phyloP scores from a whole-genome alignment of 37 sponge, comb jelly and placozoan genomes.

The Tethya wilhelma region DNA sequence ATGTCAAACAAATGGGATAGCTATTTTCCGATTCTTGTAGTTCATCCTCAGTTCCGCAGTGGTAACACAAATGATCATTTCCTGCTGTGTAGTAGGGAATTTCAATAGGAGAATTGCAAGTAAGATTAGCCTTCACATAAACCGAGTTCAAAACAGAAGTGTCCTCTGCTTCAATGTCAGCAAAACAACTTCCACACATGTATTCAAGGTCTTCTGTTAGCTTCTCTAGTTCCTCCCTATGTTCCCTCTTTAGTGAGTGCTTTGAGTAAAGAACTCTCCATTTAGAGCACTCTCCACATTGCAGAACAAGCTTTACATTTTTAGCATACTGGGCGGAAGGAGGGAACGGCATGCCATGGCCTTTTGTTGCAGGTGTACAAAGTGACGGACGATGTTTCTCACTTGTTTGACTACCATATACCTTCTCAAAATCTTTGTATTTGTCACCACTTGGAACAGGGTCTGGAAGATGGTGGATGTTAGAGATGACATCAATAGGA shows the following conservation, averaged over 20 bases:
- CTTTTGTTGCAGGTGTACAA: background rate
- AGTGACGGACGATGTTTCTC: conserved; percentile 44
- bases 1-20: background rate
- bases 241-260: conserved; percentile 27
- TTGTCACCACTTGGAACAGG: conserved; percentile 32
- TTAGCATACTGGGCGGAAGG: conserved; percentile 58
- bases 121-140: conserved; percentile 30
- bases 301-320: conserved; percentile 31
- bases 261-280: conserved; percentile 50
- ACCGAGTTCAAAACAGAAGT: conserved; percentile 31
- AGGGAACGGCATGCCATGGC: conserved; percentile 44
- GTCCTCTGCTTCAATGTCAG: conserved; percentile 32
- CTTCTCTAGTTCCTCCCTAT: conserved; percentile 21
- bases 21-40: background rate
- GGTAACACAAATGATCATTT: conserved; percentile 41
- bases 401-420: conserved; percentile 30
- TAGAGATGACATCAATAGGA: conserved; percentile 39
- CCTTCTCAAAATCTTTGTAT: conserved; percentile 39
- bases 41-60: conserved; percentile 44
- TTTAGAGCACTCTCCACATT: conserved; percentile 39
- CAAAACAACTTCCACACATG: conserved; percentile 31
- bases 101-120: conserved; percentile 54
- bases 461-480: conserved; percentile 53
- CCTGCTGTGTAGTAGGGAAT: conserved; percentile 57
- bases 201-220: conserved; percentile 19